Evolutionary conservation across 2,113 vertebrate genomes (phyloP).

Genomic region (Campylomormyrus tamandua): DNA sequence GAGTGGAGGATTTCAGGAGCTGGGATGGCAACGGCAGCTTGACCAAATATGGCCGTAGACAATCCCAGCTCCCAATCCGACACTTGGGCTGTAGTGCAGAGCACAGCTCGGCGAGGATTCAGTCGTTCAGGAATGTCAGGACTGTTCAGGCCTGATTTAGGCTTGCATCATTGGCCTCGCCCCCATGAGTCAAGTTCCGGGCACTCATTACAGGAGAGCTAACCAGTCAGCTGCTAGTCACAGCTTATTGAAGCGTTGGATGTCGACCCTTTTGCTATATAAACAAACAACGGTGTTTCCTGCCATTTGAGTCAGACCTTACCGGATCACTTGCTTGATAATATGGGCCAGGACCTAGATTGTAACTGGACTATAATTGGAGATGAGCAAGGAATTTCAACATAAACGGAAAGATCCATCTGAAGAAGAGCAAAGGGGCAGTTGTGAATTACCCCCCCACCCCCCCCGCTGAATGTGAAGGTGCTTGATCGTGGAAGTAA

Average conservation of each 20-base stretch:
- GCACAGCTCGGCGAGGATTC: background rate
- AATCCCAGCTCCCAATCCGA: background rate
- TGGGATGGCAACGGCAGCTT: background rate
- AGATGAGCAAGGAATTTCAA: background rate
- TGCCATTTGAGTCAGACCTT: background rate
- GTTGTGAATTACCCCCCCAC: background rate
- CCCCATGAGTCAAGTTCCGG: background rate
- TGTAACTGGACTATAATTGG: background rate
- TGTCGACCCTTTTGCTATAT: no score
- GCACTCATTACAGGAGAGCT: background rate
- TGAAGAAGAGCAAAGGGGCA: background rate
- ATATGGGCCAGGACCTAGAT: background rate
- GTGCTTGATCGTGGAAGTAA: background rate
- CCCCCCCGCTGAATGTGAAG: background rate
- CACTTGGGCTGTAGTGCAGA: background rate
- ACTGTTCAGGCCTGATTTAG: background rate
- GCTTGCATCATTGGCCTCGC: background rate
- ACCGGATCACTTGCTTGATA: background rate
- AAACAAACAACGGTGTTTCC: background rate
- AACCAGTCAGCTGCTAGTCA: background rate
- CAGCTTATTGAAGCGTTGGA: background rate
- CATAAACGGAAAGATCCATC: background rate
- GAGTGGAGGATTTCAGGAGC: background rate
- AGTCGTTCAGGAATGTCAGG: conserved; percentile 7
- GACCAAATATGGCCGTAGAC: conserved; percentile 13